Evolutionary conservation across 2,113 vertebrate species (phyloP).

Genomic region (Epinephelus fuscoguttatus): DNA sequence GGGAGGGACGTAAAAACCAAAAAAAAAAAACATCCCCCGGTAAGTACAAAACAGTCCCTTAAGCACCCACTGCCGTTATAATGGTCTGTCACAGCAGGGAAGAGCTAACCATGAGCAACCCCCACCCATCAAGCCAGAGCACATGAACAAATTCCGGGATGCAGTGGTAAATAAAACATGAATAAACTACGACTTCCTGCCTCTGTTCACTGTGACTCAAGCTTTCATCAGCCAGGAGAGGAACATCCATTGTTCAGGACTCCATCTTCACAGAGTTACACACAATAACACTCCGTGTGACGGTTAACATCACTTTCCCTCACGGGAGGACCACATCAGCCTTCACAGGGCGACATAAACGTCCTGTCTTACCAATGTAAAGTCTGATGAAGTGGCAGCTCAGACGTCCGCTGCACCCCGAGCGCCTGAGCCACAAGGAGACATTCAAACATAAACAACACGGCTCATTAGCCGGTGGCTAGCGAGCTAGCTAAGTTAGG

Average conservation of each 20-base stretch:
- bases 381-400: neutral
- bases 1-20: too few species aligned
- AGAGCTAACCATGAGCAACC: neutral
- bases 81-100: conserved; percentile 15
- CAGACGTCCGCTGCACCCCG: neutral
- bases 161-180: conserved; percentile 19
- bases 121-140: neutral
- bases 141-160: neutral
- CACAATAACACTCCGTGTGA: neutral
- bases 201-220: neutral
- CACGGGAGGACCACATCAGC: neutral
- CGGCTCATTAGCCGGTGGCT: conserved; percentile 38
- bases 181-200: neutral
- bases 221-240: neutral
- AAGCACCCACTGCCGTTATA: neutral
- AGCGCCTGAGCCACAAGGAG: neutral
- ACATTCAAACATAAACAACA: conserved; percentile 63
- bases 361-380: neutral
- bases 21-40: too few species aligned
- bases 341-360: neutral
- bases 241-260: conserved; percentile 11
- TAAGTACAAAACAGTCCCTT: neutral
- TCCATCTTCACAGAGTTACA: neutral
- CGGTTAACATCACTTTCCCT: neutral
- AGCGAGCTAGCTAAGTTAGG: conserved; percentile 22